Base-by-base conservation (phyloP, 2,113 vertebrate genomes). In the Acanthochromis polyacanthus region DNA sequence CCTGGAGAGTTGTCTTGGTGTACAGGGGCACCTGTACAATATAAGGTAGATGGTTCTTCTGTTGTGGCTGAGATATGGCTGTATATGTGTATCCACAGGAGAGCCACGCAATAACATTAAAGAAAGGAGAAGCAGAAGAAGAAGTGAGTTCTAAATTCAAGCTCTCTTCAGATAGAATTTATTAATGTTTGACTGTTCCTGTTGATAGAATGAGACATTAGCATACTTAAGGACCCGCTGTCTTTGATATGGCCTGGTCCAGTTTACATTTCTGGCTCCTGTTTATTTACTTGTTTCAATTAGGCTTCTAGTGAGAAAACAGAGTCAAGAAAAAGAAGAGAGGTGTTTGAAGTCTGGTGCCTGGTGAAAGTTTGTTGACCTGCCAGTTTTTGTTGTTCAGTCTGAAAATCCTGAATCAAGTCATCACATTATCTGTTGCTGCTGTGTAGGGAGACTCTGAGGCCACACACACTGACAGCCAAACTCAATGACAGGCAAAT, bases 241-340 rank as follows among this genome's bases (percentile, higher is more conserved):
- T 23, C 72, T 71, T 62, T 52, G 36, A 75, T 57, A 72, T 3
- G 45, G 25, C 10, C 38, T 10, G 30, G 58, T 66, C 61, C 57
- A n/a, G 3, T 78, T 75, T 78, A 66, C 57, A 58, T 75, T 65
- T 60, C 17, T 52, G 69, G 10, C 32, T 72, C 40, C 67, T 78
- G 70, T 75, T 78, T 86, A 78, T 78, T 86, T 72, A 76, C 52
- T 57, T 28, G 0, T 57, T 61, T 77, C 77, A 82, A 59, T 75
- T 53, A 61, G 20, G 59, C 76, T 69, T 81, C 38, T 53, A 75
- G 56, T 78, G 45, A 71, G 77, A 69, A 72, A 65, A 71, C 52
- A 48, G 40, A 46, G 40, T 58, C 32, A 71, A 67, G 64, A 62
- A 25, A 25, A 5, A 53, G 56, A 46, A 43, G 4, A 74, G 64